Base-by-base conservation (phyloP, 2,797 vertebrate genomes). In the Anabacerthia variegaticeps region DNA sequence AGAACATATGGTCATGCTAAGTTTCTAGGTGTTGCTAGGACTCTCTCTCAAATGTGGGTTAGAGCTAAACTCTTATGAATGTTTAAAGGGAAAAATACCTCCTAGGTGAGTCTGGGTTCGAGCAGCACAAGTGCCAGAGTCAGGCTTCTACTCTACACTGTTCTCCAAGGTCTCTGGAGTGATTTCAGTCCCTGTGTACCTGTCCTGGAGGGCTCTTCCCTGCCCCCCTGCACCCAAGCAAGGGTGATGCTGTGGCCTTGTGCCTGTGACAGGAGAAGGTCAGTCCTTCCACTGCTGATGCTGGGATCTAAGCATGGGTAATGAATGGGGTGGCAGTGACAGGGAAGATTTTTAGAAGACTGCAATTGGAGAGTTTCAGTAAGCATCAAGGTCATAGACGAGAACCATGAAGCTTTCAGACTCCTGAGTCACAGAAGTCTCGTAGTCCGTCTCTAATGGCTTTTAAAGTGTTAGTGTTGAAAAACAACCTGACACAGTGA, bases 401-500 rank as follows among this genome's bases (percentile, higher is more conserved):
- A 51, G 44, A 88, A 63, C n/a, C 1, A 2, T 67, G 37, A 67
- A 43, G 67, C 61, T 71, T 89, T 76, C 72, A 79, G 36, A 39
- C 59, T 83, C 20, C 48, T 63, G 79, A 85, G n/a, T 93, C 73
- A 43, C n/a, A 15, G 37, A 84, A 86, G 5, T 34, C n/a, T 89
- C 0, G 1, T 36, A 66, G 63, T 77, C 58, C 43, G 49, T 54
- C 44, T 79, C 39, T 82, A 76, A 87, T 67, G 67, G 37, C 44
- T 92, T 95, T 79, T 34, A 73, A 65, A 91, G 67, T 19, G 23
- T 51, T 85, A 48, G 55, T 11, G 26, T 49, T 81, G 55, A 73
- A 89, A 93, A 88, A 67, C 43, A 66, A 19, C 41, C 44, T 41
- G 22, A 52, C 27, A 36, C 7, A 56, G 55, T 67, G 59, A 73